Conservation (phyloP, 2,797 vertebrate species). For the Sylvilagus floridanus region DNA sequence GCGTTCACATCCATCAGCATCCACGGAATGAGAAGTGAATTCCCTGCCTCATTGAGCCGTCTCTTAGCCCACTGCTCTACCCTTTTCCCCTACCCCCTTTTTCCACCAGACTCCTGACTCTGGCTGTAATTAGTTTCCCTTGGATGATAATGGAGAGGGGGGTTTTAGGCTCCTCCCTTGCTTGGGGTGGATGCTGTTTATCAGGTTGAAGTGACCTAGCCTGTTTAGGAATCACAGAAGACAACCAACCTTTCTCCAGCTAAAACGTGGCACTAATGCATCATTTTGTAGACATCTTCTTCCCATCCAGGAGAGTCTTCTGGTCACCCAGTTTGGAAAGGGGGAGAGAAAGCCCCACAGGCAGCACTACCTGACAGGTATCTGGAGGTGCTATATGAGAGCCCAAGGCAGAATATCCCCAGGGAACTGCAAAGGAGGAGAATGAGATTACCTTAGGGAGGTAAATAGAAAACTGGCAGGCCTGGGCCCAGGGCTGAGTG, state of each 20-base stretch:
- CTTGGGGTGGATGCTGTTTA: not conserved
- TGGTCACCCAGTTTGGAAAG: not conserved
- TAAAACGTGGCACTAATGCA: not conserved
- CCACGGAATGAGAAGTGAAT: not conserved
- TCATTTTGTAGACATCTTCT: not conserved
- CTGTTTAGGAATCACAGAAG: not conserved
- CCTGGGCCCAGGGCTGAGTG: not conserved
- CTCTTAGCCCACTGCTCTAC: not conserved
- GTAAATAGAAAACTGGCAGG: not conserved
- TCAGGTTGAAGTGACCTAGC: not conserved
- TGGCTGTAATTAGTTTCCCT: not conserved
- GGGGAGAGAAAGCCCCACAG: not conserved
- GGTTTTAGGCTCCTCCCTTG: not conserved
- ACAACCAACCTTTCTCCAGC: not conserved
- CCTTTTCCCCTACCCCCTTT: not conserved
- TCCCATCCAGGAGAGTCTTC: not conserved
- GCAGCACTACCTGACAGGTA: not conserved
- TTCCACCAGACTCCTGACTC: not conserved
- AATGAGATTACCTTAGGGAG: slow-evolving; percentile 1
- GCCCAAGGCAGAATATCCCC: not conserved
- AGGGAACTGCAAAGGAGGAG: not conserved
- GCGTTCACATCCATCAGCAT: not conserved
- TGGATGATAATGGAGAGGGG: not conserved
- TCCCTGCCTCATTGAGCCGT: not conserved
- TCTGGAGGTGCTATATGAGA: not conserved